phyloP scores from a whole-genome alignment of 1,140 invertebrate species.

The Anastrepha obliqua region DNA sequence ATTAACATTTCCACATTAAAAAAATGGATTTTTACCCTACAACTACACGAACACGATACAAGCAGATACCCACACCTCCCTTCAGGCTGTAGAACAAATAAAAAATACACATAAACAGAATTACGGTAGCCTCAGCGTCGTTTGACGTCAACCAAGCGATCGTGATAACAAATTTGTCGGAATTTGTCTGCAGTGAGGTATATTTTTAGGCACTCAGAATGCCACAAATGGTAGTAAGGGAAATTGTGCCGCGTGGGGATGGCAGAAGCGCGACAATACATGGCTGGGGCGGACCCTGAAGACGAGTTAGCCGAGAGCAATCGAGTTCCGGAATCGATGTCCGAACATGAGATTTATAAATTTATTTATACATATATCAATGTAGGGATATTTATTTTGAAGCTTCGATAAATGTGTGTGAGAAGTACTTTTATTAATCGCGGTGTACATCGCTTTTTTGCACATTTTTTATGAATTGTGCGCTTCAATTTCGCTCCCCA shows the following conservation, averaged over 20 bases:
- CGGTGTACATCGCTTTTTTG: too few relatives aligned
- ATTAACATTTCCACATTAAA: too few relatives aligned
- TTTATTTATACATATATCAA: too few relatives aligned
- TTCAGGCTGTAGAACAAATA: too few relatives aligned
- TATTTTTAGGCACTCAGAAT: not conserved
- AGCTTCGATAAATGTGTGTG: not conserved
- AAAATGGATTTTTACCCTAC: too few relatives aligned
- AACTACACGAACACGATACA: too few relatives aligned
- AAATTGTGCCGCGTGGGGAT: not conserved
- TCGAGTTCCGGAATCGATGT: too few relatives aligned
- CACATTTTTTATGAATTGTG: not conserved
- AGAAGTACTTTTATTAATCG: not conserved
- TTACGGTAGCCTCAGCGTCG: not conserved
- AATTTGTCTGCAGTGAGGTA: not conserved
- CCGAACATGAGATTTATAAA: too few relatives aligned
- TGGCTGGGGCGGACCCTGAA: too few relatives aligned
- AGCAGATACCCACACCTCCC: too few relatives aligned
- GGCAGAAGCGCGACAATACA: not conserved
- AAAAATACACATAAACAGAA: too few relatives aligned
- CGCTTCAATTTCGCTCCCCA: not conserved
- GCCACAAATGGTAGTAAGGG: not conserved
- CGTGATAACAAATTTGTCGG: slow-evolving; percentile 4
- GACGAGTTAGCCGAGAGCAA: too few relatives aligned
- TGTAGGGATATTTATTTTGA: not conserved
- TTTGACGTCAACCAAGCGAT: not conserved